Base-by-base conservation (phyloP, 2,797 vertebrate genomes). In the Mormyrops boulengeri region DNA sequence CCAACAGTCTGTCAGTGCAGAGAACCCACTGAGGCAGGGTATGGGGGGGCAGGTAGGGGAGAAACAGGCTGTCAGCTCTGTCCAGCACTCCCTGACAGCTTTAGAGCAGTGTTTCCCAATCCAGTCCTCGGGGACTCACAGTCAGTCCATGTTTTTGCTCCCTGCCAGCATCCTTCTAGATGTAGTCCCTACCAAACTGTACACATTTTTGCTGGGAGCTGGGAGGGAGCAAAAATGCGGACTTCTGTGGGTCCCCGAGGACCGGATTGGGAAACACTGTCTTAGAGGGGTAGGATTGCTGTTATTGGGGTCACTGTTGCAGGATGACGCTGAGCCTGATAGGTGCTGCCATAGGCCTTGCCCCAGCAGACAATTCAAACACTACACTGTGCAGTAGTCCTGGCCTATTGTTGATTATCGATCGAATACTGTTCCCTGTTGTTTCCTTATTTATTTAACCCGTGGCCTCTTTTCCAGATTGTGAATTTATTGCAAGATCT, bases 361-460 rank as follows among this genome's bases (percentile, higher is more conserved):
- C 34, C 34, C 38, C 38, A 80, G 34, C 14, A 41, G 17, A 44
- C 73, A 19, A 7, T 80, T n/a, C 34, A 17, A 17, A 80, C 38
- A 80, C 73, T 44, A 6, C 38, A 19, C 38, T 5, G 5, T 44
- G 38, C 38, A 80, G 73, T 17, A 41, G 38, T 38, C 12, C 73
- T 44, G 73, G 73, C 38, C 38, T 80, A 80, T 80, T 80, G 73
- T 19, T 44, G 73, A 80, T 80, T 80, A 41, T 19, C 6, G 14
- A 38, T 80, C 7, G 73, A 80, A 19, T 80, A 41, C 26, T 19
- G 17, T 80, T 80, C 26, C 73, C 73, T 80, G 38, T 6, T 80
- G 73, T 80, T 80, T 80, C 73, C 73, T 19, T 80, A 80, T 44
- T 44, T 80, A 80, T 80, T 80, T 80, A 80, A 38, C 38, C 73